Evolutionary conservation across 2,888 invertebrate species (phyloP), one percentile per base, ranked within the genome.

Genomic region (Arge pagana): DNA sequence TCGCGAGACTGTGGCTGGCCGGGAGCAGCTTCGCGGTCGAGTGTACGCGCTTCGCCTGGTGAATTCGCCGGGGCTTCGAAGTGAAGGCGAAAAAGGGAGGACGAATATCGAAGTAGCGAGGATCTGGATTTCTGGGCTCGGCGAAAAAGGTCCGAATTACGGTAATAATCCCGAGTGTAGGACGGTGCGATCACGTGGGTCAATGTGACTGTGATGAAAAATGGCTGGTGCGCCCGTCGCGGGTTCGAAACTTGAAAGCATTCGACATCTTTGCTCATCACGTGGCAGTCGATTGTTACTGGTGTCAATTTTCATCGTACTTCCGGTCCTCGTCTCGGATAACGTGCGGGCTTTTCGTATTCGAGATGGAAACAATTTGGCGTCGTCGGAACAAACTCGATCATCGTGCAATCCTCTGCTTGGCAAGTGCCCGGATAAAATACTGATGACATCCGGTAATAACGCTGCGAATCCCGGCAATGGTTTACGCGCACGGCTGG

Each of bases 311-410:
- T 23, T 45, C 33, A 35, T 24, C 24, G 15, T 33, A 23, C 45
- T 45, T 23, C 33, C 33, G 45, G 21, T 45, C 24, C 33, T 45
- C 10, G 35, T 31, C 33, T 35, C 31, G 33, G 45, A 45, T 10
- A 19, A 35, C 18, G 45, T 45, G 35, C 66, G 59, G 51, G 74
- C 65, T 8, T 74, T 76, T 55, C 65, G 66, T 16, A 62, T 75
- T 36, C 72, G 74, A 13, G 74, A 76, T 42, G 54, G 54, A 4
- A 41, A 45, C n/a, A 40, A 52, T 50, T 36, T 37, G 41, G 48
- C 35, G 10, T 40, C 57, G 31, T 31, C 41, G 23, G 58, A 55
- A 31, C 54, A 53, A 18, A 53, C 53, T 18, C 61, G 57, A 21
- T 60, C 58, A 19, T 52, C 55, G 18, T 66, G 66, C 31, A 43